Evolutionary conservation across 2,113 vertebrate genomes (phyloP), one percentile per base, ranked within the genome.

Genomic region (Arizona elegans): DNA sequence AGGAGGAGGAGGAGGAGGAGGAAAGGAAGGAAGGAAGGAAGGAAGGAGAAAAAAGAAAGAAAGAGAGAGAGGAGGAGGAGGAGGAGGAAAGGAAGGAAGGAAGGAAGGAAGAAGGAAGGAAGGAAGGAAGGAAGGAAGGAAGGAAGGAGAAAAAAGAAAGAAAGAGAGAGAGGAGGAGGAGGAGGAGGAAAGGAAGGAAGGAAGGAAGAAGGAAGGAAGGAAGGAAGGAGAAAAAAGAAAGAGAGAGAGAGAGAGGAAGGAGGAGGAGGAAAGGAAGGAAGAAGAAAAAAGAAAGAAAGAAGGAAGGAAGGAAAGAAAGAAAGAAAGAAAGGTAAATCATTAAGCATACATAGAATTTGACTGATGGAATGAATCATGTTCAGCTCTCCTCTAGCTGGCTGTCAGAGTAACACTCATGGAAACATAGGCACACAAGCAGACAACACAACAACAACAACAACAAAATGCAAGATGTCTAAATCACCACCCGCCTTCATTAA

Each of bases 161-260:
- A 59, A 2, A 59, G 8, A 24, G 8, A 59, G 23, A 59, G 21
- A 59, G 54, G 5, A 15, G 4, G 15, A 55, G 13, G 19, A 55
- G 54, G 5, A 23, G 7, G 56, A 56, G 54, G 5, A 2, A n/a
- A 1, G 1, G 1, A 0, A 21, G 0, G 3, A 5, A n/a, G 1
- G 5, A 29, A 6, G 62, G 1, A n/a, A 12, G 1, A n/a, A 12
- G 26, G 9, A 29, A 29, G 62, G 4, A 15, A 1, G 29, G 5
- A n/a, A n/a, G 62, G 4, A n/a, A 13, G 62, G 8, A 50, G 47
- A 5, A 47, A 5, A 13, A 56, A 17, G 15, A 21, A 58, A 19
- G 12, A 3, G 17, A 13, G 15, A 55, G 17, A 13, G 3, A 5
- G n/a, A n/a, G n/a, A 55, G 54, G 5, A 55, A 55, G 4, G 11